Evolutionary conservation across 2,888 invertebrate species (phyloP), one percentile per base, ranked within the genome.

Genomic region (Chaetogeoica ovagalla): DNA sequence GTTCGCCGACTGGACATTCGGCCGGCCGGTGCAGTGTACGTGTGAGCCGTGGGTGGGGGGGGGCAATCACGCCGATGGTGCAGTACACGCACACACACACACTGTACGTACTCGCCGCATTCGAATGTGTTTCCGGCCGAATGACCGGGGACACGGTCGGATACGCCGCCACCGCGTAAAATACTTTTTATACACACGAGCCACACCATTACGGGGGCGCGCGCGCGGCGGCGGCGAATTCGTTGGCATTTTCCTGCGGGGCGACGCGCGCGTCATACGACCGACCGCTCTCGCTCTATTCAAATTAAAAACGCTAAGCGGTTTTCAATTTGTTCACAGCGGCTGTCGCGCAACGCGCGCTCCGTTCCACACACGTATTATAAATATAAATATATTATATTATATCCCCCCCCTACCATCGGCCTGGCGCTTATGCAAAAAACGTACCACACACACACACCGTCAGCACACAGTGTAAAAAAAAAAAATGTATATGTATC

Each of bases 251-350:
- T n/a, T n/a, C n/a, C n/a, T n/a, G n/a, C n/a, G n/a, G n/a, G 23
- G 48, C 37, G 39, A 43, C 69, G 19, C 69, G 59, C 68, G 43
- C 23, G 43, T 30, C 4, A 30, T 30, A 30, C 30, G 30, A 30
- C 30, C 30, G 30, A 30, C 30, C 30, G 30, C 43, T 1, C 4
- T 7, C 82, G 77, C 72, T 81, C 81, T 81, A 81, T 83, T 83
- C 76, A 82, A 83, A 82, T 83, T 82, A 82, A 30, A 82, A 83
- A 82, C 82, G 63, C 82, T 83, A 83, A 83, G 82, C 83, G 83
- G 82, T 83, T 83, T 83, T 83, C 83, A 82, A 83, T 83, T 83
- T 81, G 82, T 81, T 81, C 82, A 55, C 60, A 76, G 77, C 82
- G 82, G 82, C 81, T 82, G 79, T 71, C 60, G 60, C 43, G 23